Evolutionary conservation across 2,888 invertebrate genomes (phyloP), one percentile per base, ranked within the genome.

Genomic region (Trichopoda pennipes): DNA sequence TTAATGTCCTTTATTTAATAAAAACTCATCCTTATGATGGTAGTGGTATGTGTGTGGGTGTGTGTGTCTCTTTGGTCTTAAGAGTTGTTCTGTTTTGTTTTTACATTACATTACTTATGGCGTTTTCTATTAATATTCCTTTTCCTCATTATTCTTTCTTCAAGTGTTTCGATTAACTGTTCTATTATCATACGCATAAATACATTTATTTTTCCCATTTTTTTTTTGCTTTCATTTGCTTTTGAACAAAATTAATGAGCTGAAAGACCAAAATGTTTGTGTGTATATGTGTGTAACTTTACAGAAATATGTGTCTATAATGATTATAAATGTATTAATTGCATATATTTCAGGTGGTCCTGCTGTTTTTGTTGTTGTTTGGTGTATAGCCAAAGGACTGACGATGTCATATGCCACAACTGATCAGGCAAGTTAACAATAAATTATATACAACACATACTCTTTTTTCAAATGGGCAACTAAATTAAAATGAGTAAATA

Each of bases 351-450:
- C 85, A 91, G 91, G 91, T 74, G 90, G 91, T 19, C 91, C 91
- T 55, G 91, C 90, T 28, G 83, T 90, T 64, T 91, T 90, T 80
- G 90, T 91, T 78, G 86, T 89, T 55, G 87, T 87, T 75, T 91
- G 91, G 91, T 87, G 88, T 16, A 86, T 91, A 84, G 90, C 90
- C 35, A 91, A 91, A 85, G 87, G 89, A 70, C 86, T 90, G 70
- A 90, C 90, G 42, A 87, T 89, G 55, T 87, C 87, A 66, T 87
- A 87, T 76, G 85, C 84, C 69, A 86, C 75, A 76, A 76, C 83
- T 28, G 85, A 85, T 74, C 86, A 90, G 88, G 90, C 90, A 80
- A 72, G 86, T 35, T 75, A 66, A 49, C n/a, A 56, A 70, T 56
- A 49, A 23, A 60, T 72, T 28, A 47, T 28, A 60, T 12, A 58